Percentiles rank a stretch among this genome's conserved stretches.
Conservation (phyloP, 2,888 invertebrate species). For the Nysson spinosus region DNA sequence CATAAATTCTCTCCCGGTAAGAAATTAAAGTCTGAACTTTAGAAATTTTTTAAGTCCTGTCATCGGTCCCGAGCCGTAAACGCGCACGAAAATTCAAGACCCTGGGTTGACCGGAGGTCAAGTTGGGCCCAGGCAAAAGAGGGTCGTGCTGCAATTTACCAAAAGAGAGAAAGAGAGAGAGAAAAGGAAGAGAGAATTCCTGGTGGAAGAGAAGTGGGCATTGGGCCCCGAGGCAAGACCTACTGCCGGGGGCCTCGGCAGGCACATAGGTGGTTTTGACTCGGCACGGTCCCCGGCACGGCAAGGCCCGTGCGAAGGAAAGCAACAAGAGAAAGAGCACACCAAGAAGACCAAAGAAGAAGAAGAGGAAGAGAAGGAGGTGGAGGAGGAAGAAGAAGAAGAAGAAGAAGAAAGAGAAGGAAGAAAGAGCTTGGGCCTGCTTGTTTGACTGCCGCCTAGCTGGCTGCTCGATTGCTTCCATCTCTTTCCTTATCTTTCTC, state of each 20-base stretch:
- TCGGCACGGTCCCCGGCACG: constrained; percentile 53
- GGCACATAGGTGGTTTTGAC: constrained; percentile 61
- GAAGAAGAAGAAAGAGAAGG: constrained; percentile 28
- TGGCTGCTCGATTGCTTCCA: constrained; percentile 39
- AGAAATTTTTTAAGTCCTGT: constrained; percentile 36
- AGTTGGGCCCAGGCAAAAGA: constrained; percentile 39
- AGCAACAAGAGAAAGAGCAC: constrained; percentile 57
- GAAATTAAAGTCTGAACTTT: constrained; percentile 10
- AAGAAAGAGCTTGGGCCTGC: constrained; percentile 52
- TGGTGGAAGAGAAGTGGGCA: constrained; percentile 39
- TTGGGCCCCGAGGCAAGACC: constrained; percentile 58
- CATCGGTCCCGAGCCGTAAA: constrained; percentile 26
- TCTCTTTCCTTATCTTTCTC: constrained; percentile 14
- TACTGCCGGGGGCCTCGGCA: constrained; percentile 57
- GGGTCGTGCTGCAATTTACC: constrained; percentile 33
- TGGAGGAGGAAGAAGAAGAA: constrained; percentile 22
- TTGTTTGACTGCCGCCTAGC: constrained; percentile 61
- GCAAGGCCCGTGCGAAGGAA: constrained; percentile 56
- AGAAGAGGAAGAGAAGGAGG: constrained; percentile 5
- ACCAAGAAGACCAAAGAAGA: constrained; percentile 35
- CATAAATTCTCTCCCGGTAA: constrained; percentile 22
- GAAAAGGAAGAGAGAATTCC: constrained; percentile 15
- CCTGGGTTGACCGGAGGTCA: constrained; percentile 55
- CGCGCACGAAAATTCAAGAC: constrained; percentile 41
- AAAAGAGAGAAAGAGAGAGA: background rate